phyloP scores from a whole-genome alignment of 2,888 invertebrate genomes.

The Psococerastis gibbosa region DNA sequence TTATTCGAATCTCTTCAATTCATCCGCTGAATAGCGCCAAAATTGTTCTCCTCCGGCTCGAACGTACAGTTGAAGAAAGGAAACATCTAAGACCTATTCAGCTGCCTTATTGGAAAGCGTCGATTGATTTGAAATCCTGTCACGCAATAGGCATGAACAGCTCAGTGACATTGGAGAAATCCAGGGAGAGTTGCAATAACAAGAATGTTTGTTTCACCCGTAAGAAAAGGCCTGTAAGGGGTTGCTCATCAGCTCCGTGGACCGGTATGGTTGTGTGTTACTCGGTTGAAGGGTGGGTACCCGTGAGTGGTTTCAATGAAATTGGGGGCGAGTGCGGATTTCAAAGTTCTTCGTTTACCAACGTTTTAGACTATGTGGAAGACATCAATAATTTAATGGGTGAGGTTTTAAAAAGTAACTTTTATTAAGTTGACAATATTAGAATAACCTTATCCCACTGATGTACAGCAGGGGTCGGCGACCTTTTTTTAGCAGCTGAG shows the following conservation, averaged over 20 bases:
- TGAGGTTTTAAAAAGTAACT: slow-evolving; percentile 21
- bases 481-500: no score
- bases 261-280: slow-evolving; percentile 50
- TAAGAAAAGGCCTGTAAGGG: no score
- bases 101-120: neutral
- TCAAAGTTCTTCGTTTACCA: slow-evolving; percentile 28
- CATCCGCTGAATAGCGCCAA: slow-evolving; percentile 36
- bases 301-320: slow-evolving; percentile 44
- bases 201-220: slow-evolving; percentile 7
- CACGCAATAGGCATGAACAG: neutral
- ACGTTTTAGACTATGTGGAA: slow-evolving; percentile 33
- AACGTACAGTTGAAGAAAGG: slow-evolving; percentile 34
- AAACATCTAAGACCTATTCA: slow-evolving; percentile 39
- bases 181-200: neutral
- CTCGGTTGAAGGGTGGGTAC: slow-evolving; percentile 46
- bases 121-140: neutral
- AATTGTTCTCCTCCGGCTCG: slow-evolving; percentile 41
- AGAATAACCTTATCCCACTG: no score
- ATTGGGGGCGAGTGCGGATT: slow-evolving; percentile 33
- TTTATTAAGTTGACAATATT: no score
- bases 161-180: neutral
- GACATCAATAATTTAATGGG: slow-evolving; percentile 32
- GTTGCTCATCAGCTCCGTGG: slow-evolving; percentile 29
- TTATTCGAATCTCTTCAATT: slow-evolving; percentile 38
- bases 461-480: no score